These are phyloP conservation scores for Caenorhabditis angaria DNA, from an alignment of 2,888 invertebrate species.

Conservation along the genomic window DNA sequence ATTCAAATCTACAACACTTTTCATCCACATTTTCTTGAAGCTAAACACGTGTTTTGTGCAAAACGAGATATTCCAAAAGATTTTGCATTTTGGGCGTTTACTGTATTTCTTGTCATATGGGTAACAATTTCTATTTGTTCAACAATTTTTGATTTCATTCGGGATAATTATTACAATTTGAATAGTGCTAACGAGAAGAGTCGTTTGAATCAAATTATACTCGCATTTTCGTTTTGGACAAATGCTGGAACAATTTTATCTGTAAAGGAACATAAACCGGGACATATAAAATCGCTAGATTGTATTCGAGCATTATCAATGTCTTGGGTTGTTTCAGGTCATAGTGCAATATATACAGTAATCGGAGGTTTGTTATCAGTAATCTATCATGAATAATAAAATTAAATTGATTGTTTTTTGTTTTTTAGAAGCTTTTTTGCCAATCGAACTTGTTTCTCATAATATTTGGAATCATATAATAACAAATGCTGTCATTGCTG, in stretches of 20 bases:
- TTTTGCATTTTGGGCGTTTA: slow-evolving; percentile 29
- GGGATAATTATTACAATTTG: neutral
- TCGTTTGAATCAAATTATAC: slow-evolving; percentile 11
- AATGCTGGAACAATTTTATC: slow-evolving; percentile 28
- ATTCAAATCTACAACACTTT: neutral
- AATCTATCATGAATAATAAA: neutral
- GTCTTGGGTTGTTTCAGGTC: slow-evolving; percentile 58
- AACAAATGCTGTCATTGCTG: slow-evolving; percentile 51
- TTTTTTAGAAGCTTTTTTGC: slow-evolving; percentile 19
- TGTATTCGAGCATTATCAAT: slow-evolving; percentile 61
- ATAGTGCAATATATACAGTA: slow-evolving; percentile 28
- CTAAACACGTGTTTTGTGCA: slow-evolving; percentile 19
- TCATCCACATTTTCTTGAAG: slow-evolving; percentile 13
- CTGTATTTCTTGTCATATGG: slow-evolving; percentile 25
- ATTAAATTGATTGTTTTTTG: no score
- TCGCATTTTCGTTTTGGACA: slow-evolving; percentile 42
- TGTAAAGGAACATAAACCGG: slow-evolving; percentile 21
- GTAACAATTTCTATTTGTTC: slow-evolving; percentile 14
- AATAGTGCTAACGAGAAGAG: neutral
- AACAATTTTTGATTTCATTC: slow-evolving; percentile 17
- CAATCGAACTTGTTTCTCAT: slow-evolving; percentile 18
- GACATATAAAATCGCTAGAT: slow-evolving; percentile 50
- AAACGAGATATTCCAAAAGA: slow-evolving; percentile 27
- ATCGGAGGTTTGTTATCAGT: slow-evolving; percentile 17
- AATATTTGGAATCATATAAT: slow-evolving; percentile 22